phyloP scores from a whole-genome alignment of 2,113 vertebrate genomes.

The Scartelaos histophorus region DNA sequence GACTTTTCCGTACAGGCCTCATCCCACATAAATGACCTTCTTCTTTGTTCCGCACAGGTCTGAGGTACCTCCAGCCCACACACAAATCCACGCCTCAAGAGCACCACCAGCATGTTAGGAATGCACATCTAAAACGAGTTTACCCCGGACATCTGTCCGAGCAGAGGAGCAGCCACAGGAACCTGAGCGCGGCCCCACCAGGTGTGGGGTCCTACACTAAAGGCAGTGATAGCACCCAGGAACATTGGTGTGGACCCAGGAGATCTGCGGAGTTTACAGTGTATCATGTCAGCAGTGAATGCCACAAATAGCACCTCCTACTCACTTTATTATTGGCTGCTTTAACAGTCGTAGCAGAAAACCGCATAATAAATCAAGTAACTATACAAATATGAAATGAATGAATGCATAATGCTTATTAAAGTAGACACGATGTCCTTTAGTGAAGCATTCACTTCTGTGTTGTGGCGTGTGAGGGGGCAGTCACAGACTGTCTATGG shows the following conservation, averaged over 20 bases:
- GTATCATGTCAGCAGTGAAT: constrained; percentile 25
- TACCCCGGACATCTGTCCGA: not conserved
- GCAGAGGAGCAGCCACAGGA: too few relatives aligned
- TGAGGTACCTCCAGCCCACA: constrained; percentile 43
- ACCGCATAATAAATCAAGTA: constrained; percentile 2
- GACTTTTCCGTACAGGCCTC: constrained; percentile 50
- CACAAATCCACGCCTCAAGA: constrained; percentile 53
- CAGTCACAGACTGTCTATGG: too few relatives aligned
- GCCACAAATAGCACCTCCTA: constrained; percentile 38
- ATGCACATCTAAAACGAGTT: not conserved
- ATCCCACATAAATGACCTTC: constrained; percentile 63
- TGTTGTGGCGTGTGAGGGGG: not conserved
- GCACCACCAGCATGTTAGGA: constrained; percentile 16
- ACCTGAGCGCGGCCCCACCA: too few relatives aligned
- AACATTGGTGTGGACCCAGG: not conserved
- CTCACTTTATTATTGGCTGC: constrained; percentile 33
- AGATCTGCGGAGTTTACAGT: not conserved
- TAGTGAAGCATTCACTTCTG: not conserved
- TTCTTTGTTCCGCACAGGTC: constrained; percentile 32
- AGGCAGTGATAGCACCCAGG: too few relatives aligned
- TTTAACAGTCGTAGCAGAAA: constrained; percentile 9
- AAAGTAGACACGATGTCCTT: constrained; percentile 9
- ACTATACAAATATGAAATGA: not conserved
- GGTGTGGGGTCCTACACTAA: too few relatives aligned
- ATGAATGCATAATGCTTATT: constrained; percentile 1